Evolutionary conservation across 2,797 vertebrate species (phyloP).

Genomic region (Prunella strophiata): DNA sequence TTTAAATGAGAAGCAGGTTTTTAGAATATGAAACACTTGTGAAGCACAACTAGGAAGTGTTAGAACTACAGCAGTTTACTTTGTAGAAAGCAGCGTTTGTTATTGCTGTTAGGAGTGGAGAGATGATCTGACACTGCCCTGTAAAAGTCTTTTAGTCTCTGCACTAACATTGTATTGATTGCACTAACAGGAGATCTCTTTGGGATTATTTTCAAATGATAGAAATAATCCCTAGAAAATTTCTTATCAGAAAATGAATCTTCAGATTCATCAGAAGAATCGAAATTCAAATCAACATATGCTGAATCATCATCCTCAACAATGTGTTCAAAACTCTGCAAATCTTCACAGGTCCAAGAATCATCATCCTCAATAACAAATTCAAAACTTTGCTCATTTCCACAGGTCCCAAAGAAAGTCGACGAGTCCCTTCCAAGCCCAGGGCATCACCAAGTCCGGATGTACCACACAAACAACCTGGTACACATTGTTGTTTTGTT

Average conservation of each 20-base stretch:
- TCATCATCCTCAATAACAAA: background rate
- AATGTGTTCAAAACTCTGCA: background rate
- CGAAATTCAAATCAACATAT: background rate
- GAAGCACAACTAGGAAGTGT: background rate
- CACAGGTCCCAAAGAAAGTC: constrained; percentile 44
- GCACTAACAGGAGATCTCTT: background rate
- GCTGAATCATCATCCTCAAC: background rate
- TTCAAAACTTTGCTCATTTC: background rate
- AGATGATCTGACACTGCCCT: background rate
- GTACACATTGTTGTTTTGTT: background rate
- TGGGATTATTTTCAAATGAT: background rate
- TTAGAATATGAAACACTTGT: background rate
- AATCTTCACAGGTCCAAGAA: background rate
- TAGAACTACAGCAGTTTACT: background rate
- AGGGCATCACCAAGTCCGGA: constrained; percentile 22
- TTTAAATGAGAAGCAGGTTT: background rate
- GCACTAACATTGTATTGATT: background rate
- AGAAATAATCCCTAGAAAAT: background rate
- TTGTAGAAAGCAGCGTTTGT: background rate
- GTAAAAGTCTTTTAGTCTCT: background rate
- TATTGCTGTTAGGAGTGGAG: background rate
- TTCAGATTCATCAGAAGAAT: background rate
- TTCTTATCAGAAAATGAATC: background rate
- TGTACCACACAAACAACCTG: background rate
- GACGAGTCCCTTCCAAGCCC: background rate